These are phyloP conservation scores for Dinomys branickii DNA, from an alignment of 2,113 vertebrate species.

Conservation along the genomic window DNA sequence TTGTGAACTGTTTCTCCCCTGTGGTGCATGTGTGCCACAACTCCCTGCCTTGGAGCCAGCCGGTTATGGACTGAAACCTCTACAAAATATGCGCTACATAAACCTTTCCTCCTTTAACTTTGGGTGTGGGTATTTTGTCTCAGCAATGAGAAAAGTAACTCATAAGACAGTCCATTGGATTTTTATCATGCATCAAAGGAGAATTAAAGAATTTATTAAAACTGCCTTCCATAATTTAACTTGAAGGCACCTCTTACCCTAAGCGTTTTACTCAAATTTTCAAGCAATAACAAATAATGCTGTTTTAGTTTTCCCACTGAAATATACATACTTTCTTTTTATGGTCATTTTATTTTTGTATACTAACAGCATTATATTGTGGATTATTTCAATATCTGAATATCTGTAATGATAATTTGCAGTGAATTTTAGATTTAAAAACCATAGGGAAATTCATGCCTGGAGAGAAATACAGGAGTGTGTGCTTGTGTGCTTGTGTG, in stretches of 20 bases:
- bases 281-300: neutral
- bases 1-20: neutral
- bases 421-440: slow-evolving; percentile 31
- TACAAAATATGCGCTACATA: neutral
- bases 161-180: neutral
- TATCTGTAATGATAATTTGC: slow-evolving; percentile 15
- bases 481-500: too few species aligned
- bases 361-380: neutral
- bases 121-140: neutral
- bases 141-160: neutral
- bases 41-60: neutral
- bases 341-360: neutral
- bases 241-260: neutral
- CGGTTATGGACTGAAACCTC: neutral
- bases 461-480: neutral
- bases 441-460: neutral
- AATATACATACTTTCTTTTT: neutral
- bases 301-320: neutral
- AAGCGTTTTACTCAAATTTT: slow-evolving; percentile 14
- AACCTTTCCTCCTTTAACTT: neutral
- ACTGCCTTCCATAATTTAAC: neutral
- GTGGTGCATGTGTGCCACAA: neutral
- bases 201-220: neutral
- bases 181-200: neutral
- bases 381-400: neutral